Conservation (phyloP, 2,113 vertebrate species). For the Noctilio leporinus region DNA sequence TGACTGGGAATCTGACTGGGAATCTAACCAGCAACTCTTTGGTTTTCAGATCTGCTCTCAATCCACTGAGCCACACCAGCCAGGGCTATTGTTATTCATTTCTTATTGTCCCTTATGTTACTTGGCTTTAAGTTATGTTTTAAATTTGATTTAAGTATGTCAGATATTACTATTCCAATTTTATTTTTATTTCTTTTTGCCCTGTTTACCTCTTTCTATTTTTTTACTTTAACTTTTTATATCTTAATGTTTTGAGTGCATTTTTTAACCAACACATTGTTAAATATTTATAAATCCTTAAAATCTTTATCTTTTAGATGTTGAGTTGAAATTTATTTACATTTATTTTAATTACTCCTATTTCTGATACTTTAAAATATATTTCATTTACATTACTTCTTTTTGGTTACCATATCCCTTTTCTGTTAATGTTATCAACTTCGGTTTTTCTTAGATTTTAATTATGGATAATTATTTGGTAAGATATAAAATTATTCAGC, state of each 20-base stretch:
- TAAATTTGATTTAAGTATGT: background rate
- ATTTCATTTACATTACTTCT: background rate
- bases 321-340: background rate
- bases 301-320: background rate
- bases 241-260: background rate
- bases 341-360: background rate
- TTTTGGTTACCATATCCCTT: background rate
- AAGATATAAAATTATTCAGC: background rate
- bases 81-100: background rate
- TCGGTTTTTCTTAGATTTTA: background rate
- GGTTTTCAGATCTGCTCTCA: no score
- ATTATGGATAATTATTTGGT: background rate
- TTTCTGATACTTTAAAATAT: background rate
- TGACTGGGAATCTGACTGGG: no score
- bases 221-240: background rate
- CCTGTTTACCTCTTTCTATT: background rate
- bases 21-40: no score
- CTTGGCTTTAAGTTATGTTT: background rate
- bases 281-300: background rate
- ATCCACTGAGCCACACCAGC: no score
- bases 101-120: background rate
- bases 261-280: background rate
- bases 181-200: background rate
- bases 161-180: background rate
- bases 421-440: background rate